Evolutionary conservation across 2,797 vertebrate species (phyloP), one percentile per base, ranked within the genome.

Genomic region (Calcarius lapponicus): DNA sequence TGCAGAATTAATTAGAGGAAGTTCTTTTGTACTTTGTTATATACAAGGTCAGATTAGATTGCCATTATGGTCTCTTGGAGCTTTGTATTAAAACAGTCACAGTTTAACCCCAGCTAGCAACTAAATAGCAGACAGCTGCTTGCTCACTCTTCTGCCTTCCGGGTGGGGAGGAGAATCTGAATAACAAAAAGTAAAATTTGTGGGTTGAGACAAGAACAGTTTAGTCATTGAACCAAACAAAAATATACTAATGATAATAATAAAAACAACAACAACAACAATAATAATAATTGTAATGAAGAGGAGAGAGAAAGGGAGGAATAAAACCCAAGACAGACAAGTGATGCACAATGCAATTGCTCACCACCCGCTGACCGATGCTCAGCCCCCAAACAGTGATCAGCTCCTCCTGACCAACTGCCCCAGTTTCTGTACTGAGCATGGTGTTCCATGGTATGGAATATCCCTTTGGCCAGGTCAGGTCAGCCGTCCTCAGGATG

Each of bases 301-400:
- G 36, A 42, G 28, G 51, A 17, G 36, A 32, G 50, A 83, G n/a
- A 83, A 34, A 67, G 8, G 26, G n/a, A 48, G 34, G 40, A 72
- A 60, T 65, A 53, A 79, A 65, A 53, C 26, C n/a, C 17, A 42
- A 24, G 36, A 58, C 10, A 29, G 24, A 36, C 10, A 34, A 65
- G 17, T 5, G 10, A 22, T 65, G 43, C 58, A 40, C n/a, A 31
- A 1, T 17, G 29, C 58, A 45, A 3, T 65, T 45, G 8, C 18
- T 76, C 29, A 34, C 25, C 20, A 43, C 21, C 17, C 1, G 0
- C 50, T 75, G 50, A 62, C 32, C 5, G 8, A 2, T 56, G 64
- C 36, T 61, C 28, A 43, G 24, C 7, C 11, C 21, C 5, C 0
- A 0, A 20, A 7, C 20, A 50, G 32, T 0, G 0, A 36, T 62